Evolutionary conservation across 2,113 vertebrate genomes (phyloP).

Genomic region (Herpetotheres cachinnans): DNA sequence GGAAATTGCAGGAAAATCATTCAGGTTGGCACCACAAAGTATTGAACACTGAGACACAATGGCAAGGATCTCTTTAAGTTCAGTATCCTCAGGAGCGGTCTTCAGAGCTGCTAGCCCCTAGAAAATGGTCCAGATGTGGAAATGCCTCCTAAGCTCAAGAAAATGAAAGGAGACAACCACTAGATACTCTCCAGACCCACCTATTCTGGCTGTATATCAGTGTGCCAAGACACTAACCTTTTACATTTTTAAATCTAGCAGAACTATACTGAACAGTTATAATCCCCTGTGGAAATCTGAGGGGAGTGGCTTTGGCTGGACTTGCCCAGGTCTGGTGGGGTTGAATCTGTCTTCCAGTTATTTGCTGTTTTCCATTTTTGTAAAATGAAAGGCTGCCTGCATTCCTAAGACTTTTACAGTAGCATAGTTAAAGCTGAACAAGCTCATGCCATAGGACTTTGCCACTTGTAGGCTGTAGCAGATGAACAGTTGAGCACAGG

Average conservation of each 20-base stretch:
- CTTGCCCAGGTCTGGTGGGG: background rate
- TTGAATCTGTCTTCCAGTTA: background rate
- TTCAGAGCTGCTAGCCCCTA: background rate
- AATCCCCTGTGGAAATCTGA: background rate
- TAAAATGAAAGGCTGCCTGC: background rate
- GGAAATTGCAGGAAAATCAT: slow-evolving; percentile 33
- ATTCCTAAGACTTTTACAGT: background rate
- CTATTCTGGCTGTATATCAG: background rate
- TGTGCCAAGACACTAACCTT: background rate
- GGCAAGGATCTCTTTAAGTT: background rate
- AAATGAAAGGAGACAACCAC: background rate
- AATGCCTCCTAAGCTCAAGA: background rate
- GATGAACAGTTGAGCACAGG: background rate
- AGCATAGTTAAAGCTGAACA: background rate
- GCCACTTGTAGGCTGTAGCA: background rate
- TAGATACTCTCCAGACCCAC: background rate
- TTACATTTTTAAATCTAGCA: background rate
- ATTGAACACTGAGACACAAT: background rate
- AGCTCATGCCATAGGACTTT: background rate
- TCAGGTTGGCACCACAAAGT: slow-evolving; percentile 3
- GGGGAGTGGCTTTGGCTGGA: background rate
- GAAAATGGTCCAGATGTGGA: background rate
- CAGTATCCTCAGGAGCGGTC: background rate
- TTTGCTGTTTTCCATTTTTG: background rate
- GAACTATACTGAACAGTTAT: background rate